Evolutionary conservation across 92 coral and sea anemone genomes (phyloP).

Genomic region (Palythoa heliodiscus): DNA sequence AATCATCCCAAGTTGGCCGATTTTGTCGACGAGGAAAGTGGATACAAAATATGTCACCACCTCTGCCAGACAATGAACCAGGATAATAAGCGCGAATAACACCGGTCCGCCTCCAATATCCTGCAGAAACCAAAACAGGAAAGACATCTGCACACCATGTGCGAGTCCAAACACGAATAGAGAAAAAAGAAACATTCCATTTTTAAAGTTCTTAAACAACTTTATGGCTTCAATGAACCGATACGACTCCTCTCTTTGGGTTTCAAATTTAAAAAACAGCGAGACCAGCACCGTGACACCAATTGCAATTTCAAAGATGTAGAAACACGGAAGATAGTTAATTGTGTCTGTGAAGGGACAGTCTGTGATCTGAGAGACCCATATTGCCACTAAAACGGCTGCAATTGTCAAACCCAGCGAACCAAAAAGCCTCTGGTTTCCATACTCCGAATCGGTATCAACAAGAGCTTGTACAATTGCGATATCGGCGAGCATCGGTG

Average conservation of each 20-base stretch:
- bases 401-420: constrained; percentile 77
- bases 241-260: constrained; percentile 27
- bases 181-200: constrained; percentile 78
- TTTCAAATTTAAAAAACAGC: constrained; percentile 69
- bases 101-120: constrained; percentile 87
- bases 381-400: constrained; percentile 72
- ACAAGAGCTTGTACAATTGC: constrained; percentile 79
- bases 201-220: constrained; percentile 67
- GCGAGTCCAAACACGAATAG: constrained; percentile 68
- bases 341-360: constrained; percentile 82
- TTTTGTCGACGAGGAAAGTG: constrained; percentile 56
- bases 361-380: constrained; percentile 61
- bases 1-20: constrained; percentile 78
- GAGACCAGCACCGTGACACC: constrained; percentile 78
- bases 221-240: constrained; percentile 63
- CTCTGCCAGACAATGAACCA: constrained; percentile 77
- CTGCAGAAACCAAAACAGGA: constrained; percentile 86
- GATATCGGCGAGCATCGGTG: constrained; percentile 88
- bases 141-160: constrained; percentile 79
- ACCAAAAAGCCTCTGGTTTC: constrained; percentile 81
- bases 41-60: constrained; percentile 73
- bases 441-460: constrained; percentile 77
- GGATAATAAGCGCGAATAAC: constrained; percentile 68
- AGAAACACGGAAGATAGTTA: constrained; percentile 77
- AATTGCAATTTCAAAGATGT: constrained; percentile 76